A percentile compares a stretch with the other conserved stretches of the same genome.
Evolutionary conservation across 1,140 invertebrate genomes (phyloP).

Genomic region (Cecropterus lyciades): DNA sequence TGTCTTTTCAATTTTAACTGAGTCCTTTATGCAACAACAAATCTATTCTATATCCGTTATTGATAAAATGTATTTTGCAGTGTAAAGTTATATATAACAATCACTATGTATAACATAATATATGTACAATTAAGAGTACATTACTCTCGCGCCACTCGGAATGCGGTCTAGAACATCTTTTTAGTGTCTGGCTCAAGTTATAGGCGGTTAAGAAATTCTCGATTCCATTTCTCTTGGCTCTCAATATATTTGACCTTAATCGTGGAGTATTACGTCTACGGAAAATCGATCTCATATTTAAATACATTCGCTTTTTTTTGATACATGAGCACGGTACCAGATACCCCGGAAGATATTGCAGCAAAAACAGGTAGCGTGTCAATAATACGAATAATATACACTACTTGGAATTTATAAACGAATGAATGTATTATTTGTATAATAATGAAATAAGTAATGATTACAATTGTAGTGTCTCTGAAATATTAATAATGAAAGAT

Average conservation of each 20-base stretch:
- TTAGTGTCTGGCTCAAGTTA: conserved; percentile 22
- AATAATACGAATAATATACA: neutral
- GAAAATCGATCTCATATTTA: conserved; percentile 1
- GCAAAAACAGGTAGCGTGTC: neutral
- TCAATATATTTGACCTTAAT: conserved; percentile 8
- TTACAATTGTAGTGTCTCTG: too few relatives aligned
- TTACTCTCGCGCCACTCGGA: conserved; percentile 28
- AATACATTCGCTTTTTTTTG: conserved; percentile 1
- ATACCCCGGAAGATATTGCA: conserved; percentile 9
- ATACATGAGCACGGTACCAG: neutral
- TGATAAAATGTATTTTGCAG: neutral
- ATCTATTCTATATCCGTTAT: neutral
- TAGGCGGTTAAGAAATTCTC: neutral
- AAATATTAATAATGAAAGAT: too few relatives aligned
- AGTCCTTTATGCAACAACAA: neutral
- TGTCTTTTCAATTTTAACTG: neutral
- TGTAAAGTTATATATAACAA: neutral
- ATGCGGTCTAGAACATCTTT: conserved; percentile 36
- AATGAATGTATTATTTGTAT: neutral
- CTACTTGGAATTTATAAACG: neutral
- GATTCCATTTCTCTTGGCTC: neutral
- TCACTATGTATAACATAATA: neutral
- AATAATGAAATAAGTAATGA: too few relatives aligned
- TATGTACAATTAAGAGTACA: conserved; percentile 21
- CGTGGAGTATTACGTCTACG: neutral